These are phyloP conservation scores for Lithobates pipiens DNA, from an alignment of 2,797 vertebrate genomes.

Conservation along the genomic window DNA sequence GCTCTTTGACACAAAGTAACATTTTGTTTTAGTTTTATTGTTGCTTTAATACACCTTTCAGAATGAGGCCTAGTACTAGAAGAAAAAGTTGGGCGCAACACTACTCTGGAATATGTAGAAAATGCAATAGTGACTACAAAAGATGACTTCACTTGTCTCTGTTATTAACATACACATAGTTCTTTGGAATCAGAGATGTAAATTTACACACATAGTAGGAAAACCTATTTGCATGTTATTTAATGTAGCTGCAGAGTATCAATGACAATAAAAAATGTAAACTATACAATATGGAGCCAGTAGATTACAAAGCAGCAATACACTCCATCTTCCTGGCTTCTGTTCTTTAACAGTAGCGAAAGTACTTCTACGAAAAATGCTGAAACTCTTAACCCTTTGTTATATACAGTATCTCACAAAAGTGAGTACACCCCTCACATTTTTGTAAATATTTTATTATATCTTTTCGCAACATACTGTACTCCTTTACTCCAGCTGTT, in stretches of 20 bases:
- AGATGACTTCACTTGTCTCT: background rate
- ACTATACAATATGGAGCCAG: conserved; percentile 50
- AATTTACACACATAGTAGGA: conserved; percentile 5
- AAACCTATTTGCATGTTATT: conserved; percentile 28
- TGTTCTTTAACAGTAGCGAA: conserved; percentile 33
- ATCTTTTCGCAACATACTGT: too few species aligned
- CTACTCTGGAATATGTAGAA: too few species aligned
- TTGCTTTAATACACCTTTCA: too few species aligned
- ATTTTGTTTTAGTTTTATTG: too few species aligned
- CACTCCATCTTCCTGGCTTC: conserved; percentile 20
- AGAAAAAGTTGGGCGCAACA: too few species aligned
- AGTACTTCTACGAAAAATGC: background rate
- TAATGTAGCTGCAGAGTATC: conserved; percentile 39
- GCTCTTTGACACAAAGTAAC: too few species aligned
- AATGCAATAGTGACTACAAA: background rate
- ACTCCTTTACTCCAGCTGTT: too few species aligned
- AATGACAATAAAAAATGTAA: conserved; percentile 53
- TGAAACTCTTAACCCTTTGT: conserved; percentile 20
- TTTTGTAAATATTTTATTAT: too few species aligned
- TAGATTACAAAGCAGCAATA: conserved; percentile 23
- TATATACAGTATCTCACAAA: background rate
- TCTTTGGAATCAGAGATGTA: background rate
- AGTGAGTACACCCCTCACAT: too few species aligned
- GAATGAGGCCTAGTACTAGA: too few species aligned
- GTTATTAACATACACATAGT: background rate